A percentile compares a stretch with the other conserved stretches of the same genome.
phyloP scores from a whole-genome alignment of 2,113 vertebrate species.

The Hiodon alosoides region DNA sequence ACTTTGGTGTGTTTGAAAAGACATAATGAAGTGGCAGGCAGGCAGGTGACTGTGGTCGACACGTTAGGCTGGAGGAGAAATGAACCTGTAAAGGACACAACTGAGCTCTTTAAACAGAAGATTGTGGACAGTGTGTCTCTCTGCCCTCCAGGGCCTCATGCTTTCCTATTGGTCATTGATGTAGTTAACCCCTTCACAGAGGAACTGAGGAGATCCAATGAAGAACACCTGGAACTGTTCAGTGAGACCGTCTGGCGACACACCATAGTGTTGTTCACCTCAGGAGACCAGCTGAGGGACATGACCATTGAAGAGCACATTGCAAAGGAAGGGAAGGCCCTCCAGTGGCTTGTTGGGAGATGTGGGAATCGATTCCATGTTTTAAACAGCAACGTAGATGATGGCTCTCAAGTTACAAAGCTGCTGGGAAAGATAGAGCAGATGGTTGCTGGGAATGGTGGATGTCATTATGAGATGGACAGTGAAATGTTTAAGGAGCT shows the following conservation, averaged over 20 bases:
- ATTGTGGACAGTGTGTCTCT: slow-evolving; percentile 28
- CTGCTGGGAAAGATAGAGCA: no score
- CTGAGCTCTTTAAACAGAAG: slow-evolving; percentile 8
- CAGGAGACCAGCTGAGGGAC: slow-evolving; percentile 33
- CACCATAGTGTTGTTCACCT: slow-evolving; percentile 43
- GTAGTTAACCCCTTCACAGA: slow-evolving; percentile 33
- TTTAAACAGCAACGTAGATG: slow-evolving; percentile 5
- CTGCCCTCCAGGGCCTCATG: slow-evolving; percentile 32
- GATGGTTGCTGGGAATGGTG: no score
- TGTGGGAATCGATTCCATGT: slow-evolving; percentile 47
- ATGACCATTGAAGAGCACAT: slow-evolving; percentile 43
- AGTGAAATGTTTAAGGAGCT: no score
- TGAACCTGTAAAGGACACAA: no score
- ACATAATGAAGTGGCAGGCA: no score
- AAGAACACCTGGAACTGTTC: slow-evolving; percentile 37
- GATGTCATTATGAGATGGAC: no score
- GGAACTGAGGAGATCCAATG: slow-evolving; percentile 10
- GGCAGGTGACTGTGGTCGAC: no score
- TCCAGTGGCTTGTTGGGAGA: slow-evolving; percentile 40
- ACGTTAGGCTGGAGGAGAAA: no score
- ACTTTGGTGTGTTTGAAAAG: no score
- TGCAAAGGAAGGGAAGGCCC: slow-evolving; percentile 26
- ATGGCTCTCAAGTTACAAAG: no score
- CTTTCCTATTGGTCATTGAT: slow-evolving; percentile 39
- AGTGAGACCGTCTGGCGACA: slow-evolving; percentile 40